Base-by-base conservation (phyloP, 2,797 vertebrate genomes). In the Parambassis ranga region DNA sequence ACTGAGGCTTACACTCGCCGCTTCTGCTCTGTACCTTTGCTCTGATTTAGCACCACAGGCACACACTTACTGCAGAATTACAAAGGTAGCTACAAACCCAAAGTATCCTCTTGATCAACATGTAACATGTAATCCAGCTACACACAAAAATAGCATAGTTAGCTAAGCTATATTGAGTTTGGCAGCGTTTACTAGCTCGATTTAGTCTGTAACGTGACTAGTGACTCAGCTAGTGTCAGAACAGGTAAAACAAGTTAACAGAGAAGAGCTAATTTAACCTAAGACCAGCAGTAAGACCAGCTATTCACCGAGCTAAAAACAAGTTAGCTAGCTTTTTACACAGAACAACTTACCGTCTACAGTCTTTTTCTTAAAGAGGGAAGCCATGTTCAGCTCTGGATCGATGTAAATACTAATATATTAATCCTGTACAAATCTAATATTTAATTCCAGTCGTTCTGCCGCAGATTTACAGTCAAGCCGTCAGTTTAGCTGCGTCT, bases 301-400 rank as follows among this genome's bases (percentile, higher is more conserved):
- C n/a, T n/a, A n/a, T n/a, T n/a, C n/a, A n/a, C 11, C 6, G 3
- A 22, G 87, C 81, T 88, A 83, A 73, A 84, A 89, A 88, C 79
- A 89, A 84, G 48, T 81, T 76, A 82, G 88, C 87, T 87, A 81
- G 84, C 69, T 73, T 52, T 32, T 24, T 10, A 57, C 56, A 64
- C 55, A 10, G 6, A 71, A 43, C 53, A 65, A 94, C 96, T 98
- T 89, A 98, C 96, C 96, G 7, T 98, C 96, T 35, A 94, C 94
- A 0, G 95, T 98, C 88, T 97, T 98, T 94, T 96, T 98, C 93
- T 97, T 98, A 85, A 98, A 98, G 58, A 98, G 85, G 38, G 93
- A 96, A 59, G 94, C 94, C 96, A 98, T 98, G 82, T 67, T 69
- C 41, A 42, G 48, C 18, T 75, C 30, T 62, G 6, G 72, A 2